Base-by-base conservation (phyloP, 2,888 invertebrate genomes). In the Drosophila hawaiiensis region DNA sequence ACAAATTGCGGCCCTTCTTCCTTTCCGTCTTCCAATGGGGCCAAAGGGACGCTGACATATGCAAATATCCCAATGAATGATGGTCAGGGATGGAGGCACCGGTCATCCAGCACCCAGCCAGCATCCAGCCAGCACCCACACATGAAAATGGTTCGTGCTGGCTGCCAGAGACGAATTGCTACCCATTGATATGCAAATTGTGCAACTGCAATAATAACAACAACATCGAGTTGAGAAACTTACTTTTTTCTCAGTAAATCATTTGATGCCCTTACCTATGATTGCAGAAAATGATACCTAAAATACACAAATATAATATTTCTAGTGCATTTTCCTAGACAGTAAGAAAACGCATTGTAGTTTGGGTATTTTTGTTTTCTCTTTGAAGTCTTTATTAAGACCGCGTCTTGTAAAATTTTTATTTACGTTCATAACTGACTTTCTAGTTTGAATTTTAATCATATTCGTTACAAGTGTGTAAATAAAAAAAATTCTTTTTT, bases 101-200 rank as follows among this genome's bases (percentile, higher is more conserved):
- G 64, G 25, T 31, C 47, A 31, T 19, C 39, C 14, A 37, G 10
- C 66, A 35, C n/a, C 22, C 62, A 58, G 3, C 12, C 14, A 37
- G 10, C 66, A 35, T 16, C 22, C 62, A 58, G 3, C 12, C 28
- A 12, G 14, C 52, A 35, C 29, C 16, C 37, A 39, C 50, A 28
- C 41, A 58, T 25, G 47, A 33, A 47, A 47, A 31, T 69, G 47
- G 54, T 58, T 55, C 63, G 55, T 47, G 50, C 62, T 67, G 37
- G 53, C 59, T 67, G 73, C 70, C 68, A 81, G 70, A 71, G 74
- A 80, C 62, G 84, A 84, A 84, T 89, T 71, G 80, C 59, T 78
- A 74, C 74, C 85, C 90, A 88, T 86, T 86, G 89, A 88, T 81
- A 86, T 86, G 85, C 90, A 86, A 86, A 86, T 86, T 84, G 85